These are phyloP conservation scores for Osmoderma eremita DNA, from an alignment of 2,888 invertebrate species.

Conservation along the genomic window DNA sequence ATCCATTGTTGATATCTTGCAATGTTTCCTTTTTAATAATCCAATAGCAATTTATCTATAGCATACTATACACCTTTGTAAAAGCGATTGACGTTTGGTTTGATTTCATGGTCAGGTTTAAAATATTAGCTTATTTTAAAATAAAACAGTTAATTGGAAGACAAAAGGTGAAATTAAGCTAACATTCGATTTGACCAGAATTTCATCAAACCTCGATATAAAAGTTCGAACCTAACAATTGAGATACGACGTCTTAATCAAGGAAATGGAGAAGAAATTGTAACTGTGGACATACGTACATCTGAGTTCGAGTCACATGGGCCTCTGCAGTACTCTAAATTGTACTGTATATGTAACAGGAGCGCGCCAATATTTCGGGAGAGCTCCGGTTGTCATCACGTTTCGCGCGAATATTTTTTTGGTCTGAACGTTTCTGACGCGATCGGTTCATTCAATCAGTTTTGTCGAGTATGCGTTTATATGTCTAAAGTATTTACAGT, in stretches of 20 bases:
- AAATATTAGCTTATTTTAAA: constrained; percentile 30
- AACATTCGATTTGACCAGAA: constrained; percentile 25
- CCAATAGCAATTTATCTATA: too few relatives aligned
- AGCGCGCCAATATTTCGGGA: constrained; percentile 37
- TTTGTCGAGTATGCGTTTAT: constrained; percentile 54
- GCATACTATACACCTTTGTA: too few relatives aligned
- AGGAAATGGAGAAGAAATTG: too few relatives aligned
- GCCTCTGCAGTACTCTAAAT: constrained; percentile 35
- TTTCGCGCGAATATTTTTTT: constrained; percentile 33
- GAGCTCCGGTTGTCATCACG: constrained; percentile 40
- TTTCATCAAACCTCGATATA: not conserved
- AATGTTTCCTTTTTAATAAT: too few relatives aligned
- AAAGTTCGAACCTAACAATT: not conserved
- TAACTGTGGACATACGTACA: constrained; percentile 17
- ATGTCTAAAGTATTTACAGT: constrained; percentile 59
- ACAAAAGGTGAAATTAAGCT: constrained; percentile 34
- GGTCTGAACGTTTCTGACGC: constrained; percentile 49
- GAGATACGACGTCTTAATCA: too few relatives aligned
- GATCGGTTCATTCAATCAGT: constrained; percentile 47
- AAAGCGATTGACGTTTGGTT: not conserved
- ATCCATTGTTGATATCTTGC: too few relatives aligned
- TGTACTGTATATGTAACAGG: constrained; percentile 35
- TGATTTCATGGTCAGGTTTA: constrained; percentile 19
- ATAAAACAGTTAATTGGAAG: constrained; percentile 30
- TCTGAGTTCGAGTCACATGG: constrained; percentile 21